Percentiles rank a stretch among this genome's conserved stretches.
Evolutionary conservation across 2,888 invertebrate species (phyloP).

Genomic region (Ganaspis brasiliensis): DNA sequence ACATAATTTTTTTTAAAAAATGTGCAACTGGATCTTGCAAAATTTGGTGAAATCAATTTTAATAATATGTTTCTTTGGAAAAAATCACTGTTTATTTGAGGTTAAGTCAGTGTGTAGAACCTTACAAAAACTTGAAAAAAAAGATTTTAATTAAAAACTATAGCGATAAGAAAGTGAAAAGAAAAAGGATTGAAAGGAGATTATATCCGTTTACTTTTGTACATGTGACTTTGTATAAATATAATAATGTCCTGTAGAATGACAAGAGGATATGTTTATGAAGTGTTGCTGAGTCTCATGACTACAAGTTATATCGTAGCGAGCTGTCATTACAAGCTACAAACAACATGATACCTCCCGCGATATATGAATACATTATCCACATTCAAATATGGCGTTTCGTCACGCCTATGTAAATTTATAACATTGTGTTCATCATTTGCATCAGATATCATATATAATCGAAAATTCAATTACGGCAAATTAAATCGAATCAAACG

Average conservation of each 20-base stretch:
- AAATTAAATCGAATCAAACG: slow-evolving; percentile 8
- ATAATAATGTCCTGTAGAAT: slow-evolving; percentile 56
- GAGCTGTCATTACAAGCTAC: slow-evolving; percentile 64
- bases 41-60: too few species aligned
- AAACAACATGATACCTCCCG: slow-evolving; percentile 63
- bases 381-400: slow-evolving; percentile 56
- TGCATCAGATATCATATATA: slow-evolving; percentile 22
- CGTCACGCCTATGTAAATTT: slow-evolving; percentile 60
- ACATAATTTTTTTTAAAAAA: too few species aligned
- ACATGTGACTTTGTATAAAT: slow-evolving; percentile 47
- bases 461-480: slow-evolving; percentile 17
- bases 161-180: slow-evolving; percentile 32
- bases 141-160: too few species aligned
- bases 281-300: slow-evolving; percentile 69
- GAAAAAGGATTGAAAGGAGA: slow-evolving; percentile 40
- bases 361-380: slow-evolving; percentile 64
- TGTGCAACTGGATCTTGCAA: too few species aligned
- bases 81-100: too few species aligned
- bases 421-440: slow-evolving; percentile 26
- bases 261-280: slow-evolving; percentile 70
- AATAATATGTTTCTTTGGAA: too few species aligned
- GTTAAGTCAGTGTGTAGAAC: too few species aligned
- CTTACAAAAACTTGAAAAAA: too few species aligned
- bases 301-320: slow-evolving; percentile 61
- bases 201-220: slow-evolving; percentile 41